phyloP scores from a whole-genome alignment of 2,113 vertebrate species.

The Amazona guildingii region DNA sequence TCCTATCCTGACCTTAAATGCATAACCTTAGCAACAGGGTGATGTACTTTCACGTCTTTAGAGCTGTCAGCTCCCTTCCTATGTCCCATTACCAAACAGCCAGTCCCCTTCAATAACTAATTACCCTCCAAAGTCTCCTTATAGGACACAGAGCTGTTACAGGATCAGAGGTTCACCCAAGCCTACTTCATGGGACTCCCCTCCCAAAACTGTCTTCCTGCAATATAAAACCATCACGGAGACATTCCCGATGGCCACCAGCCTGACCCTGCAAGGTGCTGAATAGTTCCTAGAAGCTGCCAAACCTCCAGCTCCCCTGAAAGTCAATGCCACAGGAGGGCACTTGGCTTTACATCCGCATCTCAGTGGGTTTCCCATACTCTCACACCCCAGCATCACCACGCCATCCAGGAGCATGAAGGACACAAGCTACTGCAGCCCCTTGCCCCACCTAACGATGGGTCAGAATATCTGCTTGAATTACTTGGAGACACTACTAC shows the following conservation, averaged over 20 bases:
- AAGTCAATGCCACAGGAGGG: background rate
- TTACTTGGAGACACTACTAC: background rate
- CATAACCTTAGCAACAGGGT: accelerated
- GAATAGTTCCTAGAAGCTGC: background rate
- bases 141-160: accelerated
- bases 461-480: background rate
- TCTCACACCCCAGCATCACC: background rate
- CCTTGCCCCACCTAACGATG: background rate
- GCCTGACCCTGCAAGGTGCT: background rate
- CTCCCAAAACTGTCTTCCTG: background rate
- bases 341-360: accelerated
- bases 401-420: accelerated
- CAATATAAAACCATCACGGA: background rate
- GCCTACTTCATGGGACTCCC: background rate
- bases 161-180: background rate
- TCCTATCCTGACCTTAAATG: accelerated
- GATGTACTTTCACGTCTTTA: background rate
- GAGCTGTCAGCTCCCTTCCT: background rate
- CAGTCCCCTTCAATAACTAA: background rate
- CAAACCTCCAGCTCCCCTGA: background rate
- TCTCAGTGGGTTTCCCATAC: background rate
- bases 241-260: background rate
- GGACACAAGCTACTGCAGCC: background rate
- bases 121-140: background rate
- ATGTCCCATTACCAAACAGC: accelerated